Evolutionary conservation across 2,113 vertebrate genomes (phyloP).

Genomic region (Girardinichthys multiradiatus): DNA sequence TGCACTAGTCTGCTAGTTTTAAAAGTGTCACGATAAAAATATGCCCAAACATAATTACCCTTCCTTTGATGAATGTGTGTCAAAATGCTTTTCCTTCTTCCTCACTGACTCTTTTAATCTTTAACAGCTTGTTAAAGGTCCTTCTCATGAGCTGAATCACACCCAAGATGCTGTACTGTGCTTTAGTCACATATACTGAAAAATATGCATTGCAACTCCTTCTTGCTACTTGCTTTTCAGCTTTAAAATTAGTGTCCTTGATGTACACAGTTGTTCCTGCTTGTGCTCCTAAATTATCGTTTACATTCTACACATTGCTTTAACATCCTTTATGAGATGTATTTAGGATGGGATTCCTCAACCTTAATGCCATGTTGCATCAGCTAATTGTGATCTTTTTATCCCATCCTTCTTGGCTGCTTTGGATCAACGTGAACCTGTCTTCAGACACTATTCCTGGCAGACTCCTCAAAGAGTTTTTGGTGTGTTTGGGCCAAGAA

Average conservation of each 20-base stretch:
- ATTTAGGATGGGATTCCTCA: not conserved
- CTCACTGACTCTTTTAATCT: not conserved
- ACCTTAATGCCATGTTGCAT: slow-evolving; percentile 3
- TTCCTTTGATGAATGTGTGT: not conserved
- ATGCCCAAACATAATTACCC: not conserved
- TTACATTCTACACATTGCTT: not conserved
- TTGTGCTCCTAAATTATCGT: not conserved
- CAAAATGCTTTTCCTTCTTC: not conserved
- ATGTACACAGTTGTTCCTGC: not conserved
- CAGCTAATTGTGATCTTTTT: slow-evolving; percentile 9
- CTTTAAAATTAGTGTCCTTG: slow-evolving; percentile 2
- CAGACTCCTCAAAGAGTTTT: not conserved
- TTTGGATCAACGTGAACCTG: not conserved
- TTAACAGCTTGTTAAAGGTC: not conserved
- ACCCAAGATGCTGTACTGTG: not conserved
- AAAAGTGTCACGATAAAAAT: not conserved
- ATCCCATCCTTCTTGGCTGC: not conserved
- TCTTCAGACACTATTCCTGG: not conserved
- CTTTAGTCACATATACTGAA: not conserved
- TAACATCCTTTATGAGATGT: not conserved
- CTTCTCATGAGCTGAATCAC: not conserved
- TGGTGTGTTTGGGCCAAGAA: not conserved
- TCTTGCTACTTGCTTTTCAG: not conserved
- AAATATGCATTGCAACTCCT: not conserved
- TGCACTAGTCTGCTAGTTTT: not conserved